phyloP scores from a whole-genome alignment of 2,797 vertebrate genomes.

The Petrocephalus schoutedeni region DNA sequence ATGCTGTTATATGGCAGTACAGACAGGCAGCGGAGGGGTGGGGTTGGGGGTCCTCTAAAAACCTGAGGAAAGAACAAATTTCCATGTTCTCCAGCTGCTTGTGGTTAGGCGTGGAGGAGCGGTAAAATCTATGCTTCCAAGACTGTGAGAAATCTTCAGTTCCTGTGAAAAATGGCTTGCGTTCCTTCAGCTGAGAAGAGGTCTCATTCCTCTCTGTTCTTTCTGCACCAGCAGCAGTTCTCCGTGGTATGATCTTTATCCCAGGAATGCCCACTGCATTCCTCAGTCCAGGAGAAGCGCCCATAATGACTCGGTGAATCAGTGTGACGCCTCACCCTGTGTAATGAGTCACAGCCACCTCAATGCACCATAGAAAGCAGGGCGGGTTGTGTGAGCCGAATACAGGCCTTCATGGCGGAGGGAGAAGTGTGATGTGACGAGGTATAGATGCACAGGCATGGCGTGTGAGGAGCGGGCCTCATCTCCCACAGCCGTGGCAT shows the following conservation, averaged over 20 bases:
- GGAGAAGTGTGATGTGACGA: background rate
- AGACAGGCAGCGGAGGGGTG: background rate
- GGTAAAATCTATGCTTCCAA: background rate
- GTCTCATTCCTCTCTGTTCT: background rate
- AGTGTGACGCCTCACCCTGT: background rate
- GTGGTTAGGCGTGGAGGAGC: background rate
- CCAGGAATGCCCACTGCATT: background rate
- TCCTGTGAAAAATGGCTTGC: background rate
- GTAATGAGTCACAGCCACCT: background rate
- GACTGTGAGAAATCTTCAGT: background rate
- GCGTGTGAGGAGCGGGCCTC: background rate
- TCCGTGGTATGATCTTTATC: background rate
- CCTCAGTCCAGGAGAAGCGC: background rate
- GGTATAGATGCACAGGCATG: background rate
- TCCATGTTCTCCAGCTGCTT: background rate
- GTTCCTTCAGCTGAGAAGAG: background rate
- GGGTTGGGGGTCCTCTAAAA: background rate
- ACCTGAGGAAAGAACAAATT: background rate
- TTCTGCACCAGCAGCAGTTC: background rate
- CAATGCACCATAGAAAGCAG: background rate
- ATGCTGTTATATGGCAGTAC: background rate
- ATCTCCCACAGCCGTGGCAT: too few relatives aligned
- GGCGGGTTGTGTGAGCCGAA: too few relatives aligned
- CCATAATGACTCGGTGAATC: background rate
- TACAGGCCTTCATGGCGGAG: background rate